These are phyloP conservation scores for Mycalesis mineus DNA, from an alignment of 2,888 invertebrate genomes.

Conservation along the genomic window DNA sequence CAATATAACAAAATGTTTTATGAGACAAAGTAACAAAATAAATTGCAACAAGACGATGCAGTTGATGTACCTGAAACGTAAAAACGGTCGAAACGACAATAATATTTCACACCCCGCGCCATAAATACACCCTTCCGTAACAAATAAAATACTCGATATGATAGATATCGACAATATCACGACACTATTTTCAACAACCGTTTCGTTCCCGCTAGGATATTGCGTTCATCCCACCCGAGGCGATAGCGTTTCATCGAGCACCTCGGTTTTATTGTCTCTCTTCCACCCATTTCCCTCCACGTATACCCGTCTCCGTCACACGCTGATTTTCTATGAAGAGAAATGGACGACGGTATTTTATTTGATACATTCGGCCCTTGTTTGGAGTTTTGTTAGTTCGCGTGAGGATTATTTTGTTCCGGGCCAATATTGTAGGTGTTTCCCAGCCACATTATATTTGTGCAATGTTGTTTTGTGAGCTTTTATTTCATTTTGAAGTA, in stretches of 20 bases:
- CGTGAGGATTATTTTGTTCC: constrained; percentile 22
- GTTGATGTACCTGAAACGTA: constrained; percentile 1
- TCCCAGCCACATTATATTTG: neutral
- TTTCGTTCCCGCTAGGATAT: constrained; percentile 43
- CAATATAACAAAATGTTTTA: neutral
- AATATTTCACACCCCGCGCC: constrained; percentile 18
- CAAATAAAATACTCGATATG: constrained; percentile 24
- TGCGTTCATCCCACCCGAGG: constrained; percentile 48
- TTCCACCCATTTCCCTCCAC: constrained; percentile 27
- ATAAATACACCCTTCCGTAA: constrained; percentile 18
- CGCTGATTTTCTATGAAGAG: constrained; percentile 35
- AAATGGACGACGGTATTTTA: constrained; percentile 42
- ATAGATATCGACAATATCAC: constrained; percentile 26
- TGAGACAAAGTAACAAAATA: neutral
- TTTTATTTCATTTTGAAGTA: neutral
- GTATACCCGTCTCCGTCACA: constrained; percentile 28
- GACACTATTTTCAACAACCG: constrained; percentile 34
- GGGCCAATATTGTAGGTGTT: constrained; percentile 17
- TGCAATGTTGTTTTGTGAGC: neutral
- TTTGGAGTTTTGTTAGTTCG: constrained; percentile 29
- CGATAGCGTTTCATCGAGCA: constrained; percentile 35
- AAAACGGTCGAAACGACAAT: constrained; percentile 6
- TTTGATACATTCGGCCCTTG: constrained; percentile 38
- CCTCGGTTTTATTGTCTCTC: constrained; percentile 33
- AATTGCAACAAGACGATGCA: neutral